phyloP scores from a whole-genome alignment of 2,113 vertebrate species.

The Lamprotornis superbus region DNA sequence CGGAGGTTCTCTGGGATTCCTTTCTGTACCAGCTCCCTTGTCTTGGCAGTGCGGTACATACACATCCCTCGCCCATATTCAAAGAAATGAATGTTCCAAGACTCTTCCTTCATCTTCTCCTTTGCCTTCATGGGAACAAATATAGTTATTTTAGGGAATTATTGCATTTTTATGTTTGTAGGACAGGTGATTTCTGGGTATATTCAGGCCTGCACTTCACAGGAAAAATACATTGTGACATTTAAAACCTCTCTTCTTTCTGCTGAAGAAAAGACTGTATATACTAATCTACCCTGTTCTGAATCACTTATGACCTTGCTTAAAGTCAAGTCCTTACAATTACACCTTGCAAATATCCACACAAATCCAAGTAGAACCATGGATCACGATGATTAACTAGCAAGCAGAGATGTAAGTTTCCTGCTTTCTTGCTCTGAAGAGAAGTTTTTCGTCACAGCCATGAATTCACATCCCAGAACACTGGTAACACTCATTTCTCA shows the following conservation, averaged over 20 bases:
- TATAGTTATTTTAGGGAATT: background rate
- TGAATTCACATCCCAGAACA: background rate
- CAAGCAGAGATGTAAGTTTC: background rate
- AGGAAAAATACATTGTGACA: background rate
- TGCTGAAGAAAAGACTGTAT: background rate
- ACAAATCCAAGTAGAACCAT: background rate
- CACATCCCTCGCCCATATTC: constrained; percentile 95
- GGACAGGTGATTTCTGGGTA: background rate
- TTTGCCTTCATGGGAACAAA: constrained; percentile 79
- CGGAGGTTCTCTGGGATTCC: constrained; percentile 92
- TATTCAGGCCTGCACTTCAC: background rate
- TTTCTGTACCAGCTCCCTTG: constrained; percentile 88
- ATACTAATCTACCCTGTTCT: background rate
- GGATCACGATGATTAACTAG: background rate
- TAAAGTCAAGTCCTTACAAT: background rate
- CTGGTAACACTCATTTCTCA: background rate
- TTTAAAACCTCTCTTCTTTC: background rate
- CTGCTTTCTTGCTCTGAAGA: background rate
- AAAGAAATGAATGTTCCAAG: constrained; percentile 97
- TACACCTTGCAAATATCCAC: background rate
- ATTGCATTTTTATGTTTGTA: background rate
- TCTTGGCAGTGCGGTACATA: constrained; percentile 95
- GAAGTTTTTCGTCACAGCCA: background rate
- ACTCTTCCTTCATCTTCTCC: constrained; percentile 97
- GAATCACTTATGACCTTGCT: background rate